Conservation (phyloP, 2,113 vertebrate genomes). For the Nettapus auritus region DNA sequence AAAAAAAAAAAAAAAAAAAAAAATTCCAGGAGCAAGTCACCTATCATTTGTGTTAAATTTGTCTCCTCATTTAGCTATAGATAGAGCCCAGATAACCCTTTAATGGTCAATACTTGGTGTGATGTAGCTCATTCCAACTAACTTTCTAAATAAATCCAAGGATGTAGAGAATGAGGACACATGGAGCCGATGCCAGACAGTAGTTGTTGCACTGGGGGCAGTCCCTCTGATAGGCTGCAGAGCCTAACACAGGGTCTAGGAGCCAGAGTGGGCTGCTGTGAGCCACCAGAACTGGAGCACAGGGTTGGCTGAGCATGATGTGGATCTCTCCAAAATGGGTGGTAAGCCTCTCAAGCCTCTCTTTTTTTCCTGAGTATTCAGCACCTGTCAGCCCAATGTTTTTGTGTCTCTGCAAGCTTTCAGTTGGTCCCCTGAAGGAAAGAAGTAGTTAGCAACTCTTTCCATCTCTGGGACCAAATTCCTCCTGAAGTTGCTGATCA, state of each 20-base stretch:
- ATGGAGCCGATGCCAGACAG: background rate
- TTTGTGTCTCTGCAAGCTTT: background rate
- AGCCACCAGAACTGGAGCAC: background rate
- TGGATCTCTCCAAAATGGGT: background rate
- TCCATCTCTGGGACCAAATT: background rate
- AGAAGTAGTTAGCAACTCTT: background rate
- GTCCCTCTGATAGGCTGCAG: background rate
- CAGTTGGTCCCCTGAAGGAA: background rate
- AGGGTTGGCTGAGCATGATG: background rate
- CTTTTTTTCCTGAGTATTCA: background rate
- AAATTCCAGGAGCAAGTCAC: background rate
- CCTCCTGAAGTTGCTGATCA: background rate
- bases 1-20: no score
- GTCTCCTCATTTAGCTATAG: background rate
- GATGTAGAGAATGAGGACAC: background rate
- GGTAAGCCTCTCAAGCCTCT: background rate
- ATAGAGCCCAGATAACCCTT: background rate
- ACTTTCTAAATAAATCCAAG: background rate
- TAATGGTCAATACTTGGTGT: background rate
- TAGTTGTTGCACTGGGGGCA: background rate
- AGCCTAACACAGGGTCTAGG: rapidly evolving
- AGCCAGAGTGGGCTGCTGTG: background rate
- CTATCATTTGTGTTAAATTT: background rate
- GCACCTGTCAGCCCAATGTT: background rate
- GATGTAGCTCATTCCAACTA: background rate